These are phyloP conservation scores for Trematomus loennbergii DNA, from an alignment of 2,113 vertebrate genomes.

Conservation along the genomic window DNA sequence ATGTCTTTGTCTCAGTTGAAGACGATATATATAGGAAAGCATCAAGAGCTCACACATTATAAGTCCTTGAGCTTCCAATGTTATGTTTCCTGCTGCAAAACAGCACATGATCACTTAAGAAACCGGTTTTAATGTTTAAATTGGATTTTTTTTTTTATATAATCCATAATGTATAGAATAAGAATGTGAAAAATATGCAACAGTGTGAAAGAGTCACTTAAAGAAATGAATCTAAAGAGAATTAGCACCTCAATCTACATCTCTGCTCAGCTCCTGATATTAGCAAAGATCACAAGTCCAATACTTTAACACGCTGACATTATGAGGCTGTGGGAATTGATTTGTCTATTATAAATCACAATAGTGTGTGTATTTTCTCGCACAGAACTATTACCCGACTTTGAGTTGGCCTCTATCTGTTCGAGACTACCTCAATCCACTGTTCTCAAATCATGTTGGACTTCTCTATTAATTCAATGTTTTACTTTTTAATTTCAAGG, in stretches of 20 bases:
- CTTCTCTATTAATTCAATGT: neutral
- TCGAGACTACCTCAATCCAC: slow-evolving; percentile 1
- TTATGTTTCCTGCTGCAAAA: neutral
- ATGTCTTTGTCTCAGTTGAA: slow-evolving; percentile 28
- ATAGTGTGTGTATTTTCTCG: neutral
- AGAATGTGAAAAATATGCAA: no score
- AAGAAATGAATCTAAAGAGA: no score
- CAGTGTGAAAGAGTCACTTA: no score
- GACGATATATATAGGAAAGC: neutral
- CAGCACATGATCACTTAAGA: neutral
- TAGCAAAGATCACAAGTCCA: neutral
- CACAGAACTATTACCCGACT: neutral
- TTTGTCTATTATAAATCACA: neutral
- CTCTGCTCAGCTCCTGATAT: no score
- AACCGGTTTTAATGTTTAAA: neutral
- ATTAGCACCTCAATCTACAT: no score
- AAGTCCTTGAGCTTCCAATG: neutral
- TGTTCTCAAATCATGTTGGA: slow-evolving; percentile 16
- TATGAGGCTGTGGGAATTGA: neutral
- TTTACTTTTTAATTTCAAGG: neutral
- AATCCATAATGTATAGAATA: no score
- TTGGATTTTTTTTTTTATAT: no score
- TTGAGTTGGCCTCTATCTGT: neutral
- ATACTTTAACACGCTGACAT: neutral
- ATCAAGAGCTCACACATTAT: neutral